Evolutionary conservation across 37 sponge, comb jelly and placozoan species (phyloP).

Genomic region (Lycopodina hypogea): DNA sequence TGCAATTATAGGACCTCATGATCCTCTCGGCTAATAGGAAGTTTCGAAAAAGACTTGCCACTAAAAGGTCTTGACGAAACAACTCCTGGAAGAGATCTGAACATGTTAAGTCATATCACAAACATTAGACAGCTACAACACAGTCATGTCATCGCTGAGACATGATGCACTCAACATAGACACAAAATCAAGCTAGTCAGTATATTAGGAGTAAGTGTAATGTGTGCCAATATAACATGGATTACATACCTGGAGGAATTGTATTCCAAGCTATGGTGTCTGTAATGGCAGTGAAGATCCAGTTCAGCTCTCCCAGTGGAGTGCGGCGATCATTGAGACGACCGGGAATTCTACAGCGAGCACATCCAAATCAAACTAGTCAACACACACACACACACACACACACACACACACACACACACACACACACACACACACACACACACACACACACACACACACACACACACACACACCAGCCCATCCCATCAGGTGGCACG

Average conservation of each 20-base stretch:
- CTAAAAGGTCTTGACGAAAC: constrained; percentile 93
- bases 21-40: constrained; percentile 92
- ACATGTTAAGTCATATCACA: not conserved
- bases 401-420: constrained; percentile 33
- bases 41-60: constrained; percentile 94
- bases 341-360: constrained; percentile 75
- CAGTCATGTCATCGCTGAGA: not conserved
- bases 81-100: constrained; percentile 87
- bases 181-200: not conserved
- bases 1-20: constrained; percentile 87
- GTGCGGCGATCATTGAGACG: constrained; percentile 83
- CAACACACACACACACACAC: not conserved
- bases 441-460: constrained; percentile 34
- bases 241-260: constrained; percentile 66
- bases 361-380: not conserved
- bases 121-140: not conserved
- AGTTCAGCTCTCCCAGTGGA: constrained; percentile 96
- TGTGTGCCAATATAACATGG: not conserved
- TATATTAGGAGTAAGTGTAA: not conserved
- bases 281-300: constrained; percentile 98
- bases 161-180: not conserved
- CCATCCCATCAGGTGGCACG: constrained; percentile 60
- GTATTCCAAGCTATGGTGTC: constrained; percentile 99
- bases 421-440: not conserved
- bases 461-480: constrained; percentile 52